phyloP scores from a whole-genome alignment of 2,888 invertebrate genomes.

The Perdita meconis region DNA sequence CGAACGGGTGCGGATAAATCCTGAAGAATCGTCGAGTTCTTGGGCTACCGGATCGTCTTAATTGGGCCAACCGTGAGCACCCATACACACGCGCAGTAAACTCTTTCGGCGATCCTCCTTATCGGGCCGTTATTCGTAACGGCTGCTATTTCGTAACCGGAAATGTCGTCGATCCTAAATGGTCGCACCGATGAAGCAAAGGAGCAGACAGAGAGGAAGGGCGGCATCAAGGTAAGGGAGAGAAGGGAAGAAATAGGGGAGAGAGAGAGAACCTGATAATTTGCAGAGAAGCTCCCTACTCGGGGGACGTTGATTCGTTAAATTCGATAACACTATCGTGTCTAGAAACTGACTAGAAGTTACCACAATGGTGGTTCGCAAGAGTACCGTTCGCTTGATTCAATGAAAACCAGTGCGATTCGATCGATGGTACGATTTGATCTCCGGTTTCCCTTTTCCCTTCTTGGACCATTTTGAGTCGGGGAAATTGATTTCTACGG shows the following conservation, averaged over 20 bases:
- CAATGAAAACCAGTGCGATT: background rate
- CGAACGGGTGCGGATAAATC: slow-evolving; percentile 57
- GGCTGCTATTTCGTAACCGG: slow-evolving; percentile 71
- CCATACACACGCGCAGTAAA: slow-evolving; percentile 27
- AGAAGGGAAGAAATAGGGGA: slow-evolving; percentile 13
- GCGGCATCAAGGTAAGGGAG: slow-evolving; percentile 17
- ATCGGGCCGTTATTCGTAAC: slow-evolving; percentile 78
- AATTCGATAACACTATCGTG: slow-evolving; percentile 54
- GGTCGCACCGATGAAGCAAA: slow-evolving; percentile 49
- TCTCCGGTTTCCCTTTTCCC: background rate
- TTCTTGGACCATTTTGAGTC: background rate
- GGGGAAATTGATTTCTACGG: background rate
- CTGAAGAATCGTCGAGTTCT: slow-evolving; percentile 63
- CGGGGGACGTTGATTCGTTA: slow-evolving; percentile 46
- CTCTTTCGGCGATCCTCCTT: slow-evolving; percentile 73
- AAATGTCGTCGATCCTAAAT: slow-evolving; percentile 73
- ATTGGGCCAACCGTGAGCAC: slow-evolving; percentile 73
- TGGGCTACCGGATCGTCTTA: slow-evolving; percentile 71
- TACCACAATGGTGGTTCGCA: slow-evolving; percentile 6
- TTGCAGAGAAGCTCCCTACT: slow-evolving; percentile 65
- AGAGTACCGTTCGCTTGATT: background rate
- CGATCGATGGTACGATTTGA: background rate
- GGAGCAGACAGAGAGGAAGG: slow-evolving; percentile 11
- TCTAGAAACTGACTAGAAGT: slow-evolving; percentile 6
- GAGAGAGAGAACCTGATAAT: slow-evolving; percentile 49